Evolutionary conservation across 1,140 invertebrate genomes (phyloP), one percentile per base, ranked within the genome.

Genomic region (Pseudomyrmex dendroicus): DNA sequence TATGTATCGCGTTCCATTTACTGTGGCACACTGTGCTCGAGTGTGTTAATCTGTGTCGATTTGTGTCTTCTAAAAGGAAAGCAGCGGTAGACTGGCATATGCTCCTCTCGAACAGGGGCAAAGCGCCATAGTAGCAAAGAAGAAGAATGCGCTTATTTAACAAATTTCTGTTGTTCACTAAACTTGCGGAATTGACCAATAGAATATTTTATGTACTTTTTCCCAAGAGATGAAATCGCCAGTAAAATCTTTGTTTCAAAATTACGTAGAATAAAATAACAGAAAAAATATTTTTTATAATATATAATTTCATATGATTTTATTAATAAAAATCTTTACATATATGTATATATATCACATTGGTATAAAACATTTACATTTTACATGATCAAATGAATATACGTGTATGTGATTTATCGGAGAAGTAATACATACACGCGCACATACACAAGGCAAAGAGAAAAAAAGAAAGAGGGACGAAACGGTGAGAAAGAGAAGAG

Each of bases 351-450:
- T 35, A 35, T 35, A 35, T 35, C 35, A 35, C 87, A 88, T 73
- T 90, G 90, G 90, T 92, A 92, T 86, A 92, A 92, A 92, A 92
- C 89, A 90, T 89, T 90, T 86, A 89, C 80, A 86, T 90, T 89
- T 90, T 86, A 89, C 83, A 86, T 90, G 59, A 87, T 91, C 86
- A 85, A 73, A 91, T 91, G 91, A 91, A 83, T 90, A 91, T 89
- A 84, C 90, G 90, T 68, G 35, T 35, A 35, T 35, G 35, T 35
- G 35, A 35, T 35, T 35, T 7, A 35, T 35, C 35, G 0, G 0
- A 35, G 35, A 7, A 5, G 35, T 35, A 88, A 89, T 20, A 20
- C 9, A 59, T 52, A 52, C 13, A 52, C 50, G 50, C 3, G 13
- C 50, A 52, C 50, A 52, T 52, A 74, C 4, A 25, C 44, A 68